Base-by-base conservation (phyloP, 2,797 vertebrate species). In the Danio kyathit region DNA sequence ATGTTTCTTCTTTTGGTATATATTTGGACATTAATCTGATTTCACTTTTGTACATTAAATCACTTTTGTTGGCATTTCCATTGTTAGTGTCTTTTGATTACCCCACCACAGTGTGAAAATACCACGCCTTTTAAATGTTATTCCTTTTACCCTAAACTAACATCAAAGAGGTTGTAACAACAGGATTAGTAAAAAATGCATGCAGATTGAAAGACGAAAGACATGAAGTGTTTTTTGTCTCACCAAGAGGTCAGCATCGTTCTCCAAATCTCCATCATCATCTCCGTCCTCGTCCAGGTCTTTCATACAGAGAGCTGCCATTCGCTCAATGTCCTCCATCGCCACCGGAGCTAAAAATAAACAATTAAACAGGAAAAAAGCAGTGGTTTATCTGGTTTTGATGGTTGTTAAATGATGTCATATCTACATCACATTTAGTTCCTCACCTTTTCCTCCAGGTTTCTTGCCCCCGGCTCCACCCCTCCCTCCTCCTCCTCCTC, bases 291-390 rank as follows among this genome's bases (percentile, higher is more conserved):
- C 94, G 8, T 97, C 96, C 7, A 93, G 83, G 85, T 98, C 97
- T 88, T 92, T 95, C 96, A 98, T 96, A 81, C 97, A 98, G 41
- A 97, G 90, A 13, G 94, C 95, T 0, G 97, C 96, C 97, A 98
- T 97, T 59, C 88, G 91, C 86, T 97, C 96, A 8, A 98, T 97
- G 38, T 96, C 93, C 59, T 92, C 95, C 95, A 98, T 96, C 3
- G 95, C 90, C 82, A 97, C 90, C 1, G 96, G 94, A 80, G 87
- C 95, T 96, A 80, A 82, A 11, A 74, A 1, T 16, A 10, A 79
- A 7, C 74, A 48, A 80, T 0, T 48, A 17, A 86, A 60, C 1
- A 69, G 9, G 14, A 2, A 3, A n/a, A 38, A 57, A 11, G 21
- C 5, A 8, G 12, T 54, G 16, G 14, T 9, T n/a, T 2, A 12